These are phyloP conservation scores for Philereme transversata DNA, from an alignment of 2,888 invertebrate genomes.

Conservation along the genomic window DNA sequence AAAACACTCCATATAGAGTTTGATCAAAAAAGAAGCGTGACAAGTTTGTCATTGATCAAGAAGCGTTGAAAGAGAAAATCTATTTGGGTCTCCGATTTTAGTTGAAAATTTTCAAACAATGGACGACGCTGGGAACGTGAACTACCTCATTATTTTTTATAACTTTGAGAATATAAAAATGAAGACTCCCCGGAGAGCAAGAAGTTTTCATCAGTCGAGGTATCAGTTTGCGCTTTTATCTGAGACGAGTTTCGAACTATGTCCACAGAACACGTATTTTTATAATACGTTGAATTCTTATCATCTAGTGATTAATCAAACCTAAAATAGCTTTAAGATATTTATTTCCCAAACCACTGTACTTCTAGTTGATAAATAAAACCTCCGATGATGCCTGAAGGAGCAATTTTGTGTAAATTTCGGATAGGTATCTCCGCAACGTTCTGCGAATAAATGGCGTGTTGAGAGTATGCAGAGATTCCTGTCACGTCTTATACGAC, in stretches of 20 bases:
- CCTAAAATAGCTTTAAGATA: too few species aligned
- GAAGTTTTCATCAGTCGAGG: conserved; percentile 60
- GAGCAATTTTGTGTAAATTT: conserved; percentile 74
- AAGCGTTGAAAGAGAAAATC: conserved; percentile 36
- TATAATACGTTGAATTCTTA: too few species aligned
- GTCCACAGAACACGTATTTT: conserved; percentile 47
- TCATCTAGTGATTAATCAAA: too few species aligned
- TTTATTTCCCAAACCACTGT: too few species aligned
- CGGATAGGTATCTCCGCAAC: conserved; percentile 40
- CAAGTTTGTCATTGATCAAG: conserved; percentile 17
- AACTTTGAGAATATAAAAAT: conserved; percentile 67
- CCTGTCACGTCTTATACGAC: conserved; percentile 63
- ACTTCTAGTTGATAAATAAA: conserved; percentile 52
- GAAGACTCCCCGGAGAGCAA: conserved; percentile 56
- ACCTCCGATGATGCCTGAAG: conserved; percentile 60
- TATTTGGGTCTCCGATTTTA: conserved; percentile 34
- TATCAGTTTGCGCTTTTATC: conserved; percentile 59
- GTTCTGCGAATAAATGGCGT: conserved; percentile 47
- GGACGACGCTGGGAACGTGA: conserved; percentile 61
- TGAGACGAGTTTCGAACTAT: conserved; percentile 53
- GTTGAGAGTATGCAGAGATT: conserved; percentile 55
- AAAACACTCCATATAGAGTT: neutral
- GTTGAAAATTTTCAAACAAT: conserved; percentile 57
- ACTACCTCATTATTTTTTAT: conserved; percentile 76
- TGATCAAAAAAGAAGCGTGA: neutral